Evolutionary conservation across 2,113 vertebrate species (phyloP).

Genomic region (Vidua chalybeata): DNA sequence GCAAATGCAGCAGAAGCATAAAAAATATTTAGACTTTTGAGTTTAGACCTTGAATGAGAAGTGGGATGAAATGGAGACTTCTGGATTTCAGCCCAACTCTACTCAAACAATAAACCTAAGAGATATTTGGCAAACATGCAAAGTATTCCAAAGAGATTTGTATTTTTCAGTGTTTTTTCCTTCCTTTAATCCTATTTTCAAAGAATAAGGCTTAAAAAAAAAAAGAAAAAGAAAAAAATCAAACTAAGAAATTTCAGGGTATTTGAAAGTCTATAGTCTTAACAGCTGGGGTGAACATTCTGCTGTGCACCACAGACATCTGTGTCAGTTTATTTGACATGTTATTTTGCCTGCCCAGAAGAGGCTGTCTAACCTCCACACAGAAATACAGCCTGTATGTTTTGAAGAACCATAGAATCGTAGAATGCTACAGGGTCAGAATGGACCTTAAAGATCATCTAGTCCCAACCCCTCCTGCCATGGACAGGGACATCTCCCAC

Average conservation of each 20-base stretch:
- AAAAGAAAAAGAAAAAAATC: accelerated
- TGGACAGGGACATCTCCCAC: neutral
- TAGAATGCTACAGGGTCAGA: neutral
- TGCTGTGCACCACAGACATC: neutral
- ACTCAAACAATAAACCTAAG: neutral
- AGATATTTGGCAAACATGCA: neutral
- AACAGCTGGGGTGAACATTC: neutral
- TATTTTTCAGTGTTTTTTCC: neutral
- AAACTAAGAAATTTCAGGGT: neutral
- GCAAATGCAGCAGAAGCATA: neutral
- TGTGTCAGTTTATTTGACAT: neutral
- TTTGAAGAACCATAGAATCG: neutral
- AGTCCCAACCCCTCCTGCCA: neutral
- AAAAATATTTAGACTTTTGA: neutral
- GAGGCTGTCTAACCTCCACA: neutral
- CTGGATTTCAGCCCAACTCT: neutral
- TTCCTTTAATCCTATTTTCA: neutral
- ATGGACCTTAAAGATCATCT: neutral
- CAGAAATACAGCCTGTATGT: neutral
- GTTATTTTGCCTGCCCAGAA: neutral
- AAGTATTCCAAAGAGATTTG: neutral
- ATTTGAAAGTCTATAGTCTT: neutral
- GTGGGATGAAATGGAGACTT: neutral
- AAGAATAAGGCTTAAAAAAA: neutral
- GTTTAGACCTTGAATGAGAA: neutral